Base-by-base conservation (phyloP, 2,113 vertebrate genomes). In the Thamnaconus septentrionalis region DNA sequence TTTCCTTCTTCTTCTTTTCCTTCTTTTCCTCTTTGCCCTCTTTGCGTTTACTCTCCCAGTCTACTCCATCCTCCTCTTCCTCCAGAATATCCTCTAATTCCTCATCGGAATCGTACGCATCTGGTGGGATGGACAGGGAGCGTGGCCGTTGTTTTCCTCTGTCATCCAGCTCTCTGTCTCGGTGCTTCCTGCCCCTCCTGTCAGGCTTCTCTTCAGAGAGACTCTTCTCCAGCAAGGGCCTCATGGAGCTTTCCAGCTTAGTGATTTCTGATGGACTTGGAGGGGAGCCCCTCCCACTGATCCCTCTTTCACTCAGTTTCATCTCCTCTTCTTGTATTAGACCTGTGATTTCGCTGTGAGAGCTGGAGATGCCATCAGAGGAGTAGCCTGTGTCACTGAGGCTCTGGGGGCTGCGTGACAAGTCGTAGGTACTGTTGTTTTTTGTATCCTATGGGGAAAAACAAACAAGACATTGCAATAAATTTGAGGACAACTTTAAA, bases 331-430 rank as follows among this genome's bases (percentile, higher is more conserved):
- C 96, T 78, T 94, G 95, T 64, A 99, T 94, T 47, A 97, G 83
- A 10, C 95, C 96, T 0, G 95, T 97, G 83, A 98, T 98, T 90
- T 99, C 97, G 10, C 97, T 98, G 78, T 99, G 97, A 0, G 97
- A 98, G 84, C 96, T 98, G 60, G 97, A 99, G 75, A 93, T 92
- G 48, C 92, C 92, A 60, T 93, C 92, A 31, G 91, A 92, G 45
- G 91, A 92, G 81, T 93, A 93, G n/a, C 92, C 92, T 0, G 92
- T 93, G 75, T 93, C 92, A 65, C 92, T 93, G 53, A 92, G 86
- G 69, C 92, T 92, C 65, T 93, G 92, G 52, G 92, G 92, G 57
- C 92, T 93, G 61, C 96, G 94, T 53, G 96, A 97, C 71, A 95
- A 89, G 79, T 99, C 97, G 0, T 96, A 93, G 76, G 92, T 89